Conservation (phyloP, 2,888 invertebrate species). For the Epinotia brunnichana region DNA sequence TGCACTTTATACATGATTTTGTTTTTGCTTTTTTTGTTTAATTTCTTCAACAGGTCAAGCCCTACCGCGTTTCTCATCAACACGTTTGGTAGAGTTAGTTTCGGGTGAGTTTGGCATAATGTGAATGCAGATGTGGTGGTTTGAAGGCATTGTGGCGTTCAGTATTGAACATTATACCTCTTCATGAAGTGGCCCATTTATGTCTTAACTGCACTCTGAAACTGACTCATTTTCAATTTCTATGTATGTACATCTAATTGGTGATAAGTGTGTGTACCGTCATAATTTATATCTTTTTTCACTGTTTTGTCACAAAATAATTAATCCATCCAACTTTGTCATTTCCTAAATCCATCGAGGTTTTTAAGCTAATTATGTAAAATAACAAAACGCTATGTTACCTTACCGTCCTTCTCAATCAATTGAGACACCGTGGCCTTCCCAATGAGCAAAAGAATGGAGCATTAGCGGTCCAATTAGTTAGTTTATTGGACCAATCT, state of each 20-base stretch:
- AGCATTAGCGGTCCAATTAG: no score
- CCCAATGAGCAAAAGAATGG: no score
- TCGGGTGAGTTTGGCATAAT: conserved; percentile 88
- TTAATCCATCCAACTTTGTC: conserved; percentile 16
- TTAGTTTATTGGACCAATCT: no score
- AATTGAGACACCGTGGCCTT: no score
- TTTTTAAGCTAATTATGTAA: neutral
- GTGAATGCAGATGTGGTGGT: conserved; percentile 80
- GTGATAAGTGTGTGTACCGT: conserved; percentile 23
- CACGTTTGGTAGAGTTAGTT: conserved; percentile 87
- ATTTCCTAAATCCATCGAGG: neutral
- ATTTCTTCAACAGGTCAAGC: conserved; percentile 89
- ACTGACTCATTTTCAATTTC: conserved; percentile 72
- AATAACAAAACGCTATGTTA: no score
- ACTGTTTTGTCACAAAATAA: conserved; percentile 24
- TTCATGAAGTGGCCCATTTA: conserved; percentile 72
- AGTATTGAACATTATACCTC: conserved; percentile 69
- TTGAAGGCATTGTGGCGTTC: conserved; percentile 82
- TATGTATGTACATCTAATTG: conserved; percentile 46
- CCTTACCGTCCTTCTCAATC: no score
- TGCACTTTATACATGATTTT: conserved; percentile 71
- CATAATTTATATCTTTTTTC: conserved; percentile 4
- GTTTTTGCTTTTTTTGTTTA: conserved; percentile 80
- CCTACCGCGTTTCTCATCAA: conserved; percentile 88
- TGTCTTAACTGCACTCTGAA: conserved; percentile 82